Evolutionary conservation across 2,113 vertebrate species (phyloP), one percentile per base, ranked within the genome.

Genomic region (Piaya cayana): DNA sequence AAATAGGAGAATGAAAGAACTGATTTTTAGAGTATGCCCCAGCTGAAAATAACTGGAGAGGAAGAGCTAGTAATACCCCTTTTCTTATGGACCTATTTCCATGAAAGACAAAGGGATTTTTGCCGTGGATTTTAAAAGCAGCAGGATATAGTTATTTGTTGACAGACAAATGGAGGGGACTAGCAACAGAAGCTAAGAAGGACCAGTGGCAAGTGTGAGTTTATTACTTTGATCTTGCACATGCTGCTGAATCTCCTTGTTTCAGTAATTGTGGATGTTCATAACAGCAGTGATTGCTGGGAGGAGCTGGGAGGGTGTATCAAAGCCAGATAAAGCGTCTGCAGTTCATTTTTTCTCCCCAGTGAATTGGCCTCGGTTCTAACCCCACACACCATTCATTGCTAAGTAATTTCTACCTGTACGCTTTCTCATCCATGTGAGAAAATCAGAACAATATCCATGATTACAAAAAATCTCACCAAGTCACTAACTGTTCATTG

Each of bases 291-390:
- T 80, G 90, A 90, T 96, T 95, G 92, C 77, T 78, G 92, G 84
- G 92, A 92, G 92, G 94, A 96, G 79, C 76, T 86, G 87, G 6
- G 82, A 97, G 95, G 97, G 97, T 59, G 84, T 96, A 97, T 97
- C 96, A 97, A 97, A 97, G 94, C 49, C 88, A 95, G 76, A 94
- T 92, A 92, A 79, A 94, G 93, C 23, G 22, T 93, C 88, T 52
- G 52, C 84, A 88, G 71, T 89, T 92, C 68, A 21, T 83, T 92
- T 95, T 79, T 93, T 14, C 58, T 62, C 29, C 60, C 53, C 8
- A 11, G 80, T 49, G 36, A 74, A 43, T 92, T 96, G 91, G 82
- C 78, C 52, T 72, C 70, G 62, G 60, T 93, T 90, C 74, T 68
- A 36, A 90, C 77, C 85, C 78, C 78, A 84, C 72, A 82, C 79